Base-by-base conservation (phyloP, 2,797 vertebrate species). In the Poecilia gillii region DNA sequence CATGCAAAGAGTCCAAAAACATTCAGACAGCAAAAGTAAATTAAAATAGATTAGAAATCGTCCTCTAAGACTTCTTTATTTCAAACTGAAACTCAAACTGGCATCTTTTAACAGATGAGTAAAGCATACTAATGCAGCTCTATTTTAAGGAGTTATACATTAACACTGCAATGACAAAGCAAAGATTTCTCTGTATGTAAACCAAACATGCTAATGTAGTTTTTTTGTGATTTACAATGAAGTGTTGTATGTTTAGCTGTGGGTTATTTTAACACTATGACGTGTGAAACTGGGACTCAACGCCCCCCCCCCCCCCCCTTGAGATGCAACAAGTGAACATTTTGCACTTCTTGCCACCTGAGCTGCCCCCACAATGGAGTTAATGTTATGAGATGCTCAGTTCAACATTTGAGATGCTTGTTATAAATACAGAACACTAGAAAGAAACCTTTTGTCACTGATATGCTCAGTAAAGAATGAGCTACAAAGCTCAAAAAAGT, bases 391-490 rank as follows among this genome's bases (percentile, higher is more conserved):
- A 18, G 20, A 70, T 70, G 8, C 28, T 46, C 25, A 70, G 23
- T n/a, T 70, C 3, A 43, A 68, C 39, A 41, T 45, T 41, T 14
- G 11, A 45, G 41, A 46, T 43, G 36, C 23, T 70, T n/a, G 7
- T 70, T n/a, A 25, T 3, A 70, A 18, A 64, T 33, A 68, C 64
- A 43, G 39, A 43, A 25, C 20, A 16, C 23, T 45, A 16, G 9
- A 71, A 46, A 71, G 3, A 23, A 41, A 41, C 3, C 36, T 45
- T 64, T 46, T 39, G 36, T 45, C n/a, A 49, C 78, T 12, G 66
- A 51, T 11, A 82, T 49, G 2, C 1, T 75, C 25, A 75, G 57
- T 76, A 77, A 84, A 73, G 18, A 76, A 45, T 6, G 13, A 64
- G 25, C 4, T 13, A 20, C 41, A 73, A 43, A 12, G 72, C 3